Percentiles rank a stretch among this genome's conserved stretches.
Conservation (phyloP, 92 coral and sea anemone genomes). For the Blastomussa wellsi region DNA sequence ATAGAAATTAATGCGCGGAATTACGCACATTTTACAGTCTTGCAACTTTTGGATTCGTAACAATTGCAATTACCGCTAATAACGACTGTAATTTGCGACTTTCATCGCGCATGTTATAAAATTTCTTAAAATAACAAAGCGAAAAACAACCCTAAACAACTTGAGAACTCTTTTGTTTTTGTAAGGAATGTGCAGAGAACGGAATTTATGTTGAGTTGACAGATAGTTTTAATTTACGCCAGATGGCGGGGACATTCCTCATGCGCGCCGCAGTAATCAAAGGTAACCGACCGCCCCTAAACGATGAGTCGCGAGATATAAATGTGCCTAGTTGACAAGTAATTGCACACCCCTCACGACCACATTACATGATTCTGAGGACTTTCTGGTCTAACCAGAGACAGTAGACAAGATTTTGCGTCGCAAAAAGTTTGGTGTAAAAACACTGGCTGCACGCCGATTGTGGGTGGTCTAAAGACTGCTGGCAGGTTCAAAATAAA, state of each 20-base stretch:
- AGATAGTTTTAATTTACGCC: constrained; percentile 77
- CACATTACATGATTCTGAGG: constrained; percentile 49
- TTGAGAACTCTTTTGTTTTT: constrained; percentile 85
- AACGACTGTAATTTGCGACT: constrained; percentile 34
- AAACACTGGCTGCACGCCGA: constrained; percentile 10
- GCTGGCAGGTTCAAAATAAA: constrained; percentile 22
- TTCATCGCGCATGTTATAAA: constrained; percentile 72
- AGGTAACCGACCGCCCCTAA: constrained; percentile 35
- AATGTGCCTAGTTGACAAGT: constrained; percentile 47
- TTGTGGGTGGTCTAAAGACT: constrained; percentile 35
- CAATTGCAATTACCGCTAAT: constrained; percentile 4
- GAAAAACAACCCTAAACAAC: constrained; percentile 87
- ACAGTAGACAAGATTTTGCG: constrained; percentile 27
- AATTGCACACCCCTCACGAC: constrained; percentile 39
- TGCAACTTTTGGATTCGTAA: not conserved
- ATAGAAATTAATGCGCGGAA: constrained; percentile 31
- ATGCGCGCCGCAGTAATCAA: constrained; percentile 72
- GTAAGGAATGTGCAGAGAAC: constrained; percentile 83
- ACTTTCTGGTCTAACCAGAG: constrained; percentile 7
- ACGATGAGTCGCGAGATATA: constrained; percentile 33
- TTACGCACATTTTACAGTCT: constrained; percentile 7
- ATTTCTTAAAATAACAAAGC: constrained; percentile 84
- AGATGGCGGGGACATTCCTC: constrained; percentile 80
- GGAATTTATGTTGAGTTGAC: constrained; percentile 83
- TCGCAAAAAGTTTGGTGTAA: constrained; percentile 8